Evolutionary conservation across 2,888 invertebrate species (phyloP), one percentile per base, ranked within the genome.

Genomic region (Drosophila kuntzei): DNA sequence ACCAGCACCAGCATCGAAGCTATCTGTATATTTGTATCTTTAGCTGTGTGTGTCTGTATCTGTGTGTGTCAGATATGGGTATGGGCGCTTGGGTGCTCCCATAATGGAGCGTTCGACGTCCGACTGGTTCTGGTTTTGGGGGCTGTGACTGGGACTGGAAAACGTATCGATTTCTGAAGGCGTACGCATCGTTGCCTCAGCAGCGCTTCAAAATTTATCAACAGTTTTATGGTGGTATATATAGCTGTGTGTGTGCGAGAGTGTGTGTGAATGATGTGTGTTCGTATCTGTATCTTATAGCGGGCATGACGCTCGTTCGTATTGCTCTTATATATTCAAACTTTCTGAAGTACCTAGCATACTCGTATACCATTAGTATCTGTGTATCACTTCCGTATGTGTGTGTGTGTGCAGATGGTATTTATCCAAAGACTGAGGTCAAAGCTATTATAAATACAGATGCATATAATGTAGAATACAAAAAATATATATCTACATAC

Each of bases 121-220:
- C 60, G 80, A 71, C 71, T 63, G 81, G 76, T 76, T 87, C 79
- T 78, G 76, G 76, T 80, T 82, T 80, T 78, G 44, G 75, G 78
- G 68, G 55, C 74, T 85, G 76, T 16, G 54, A 79, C 61, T 79
- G 66, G 73, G 64, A 77, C 63, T 77, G 63, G 71, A 75, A 81
- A 81, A 61, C 68, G 67, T 87, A 83, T 83, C 63, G 79, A 85
- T 85, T 87, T 83, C 72, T 76, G 68, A 81, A 87, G 81, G 84
- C 82, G 79, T 83, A 79, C 69, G 79, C 85, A 75, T 74, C 69
- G 76, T 51, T 76, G 66, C 39, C 66, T 69, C 44, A 77, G 69
- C 65, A 75, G 57, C 61, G 74, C 41, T 71, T 69, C 63, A 71
- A 80, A 80, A 80, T 66, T 69, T 79, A 85, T 82, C 64, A 70